Evolutionary conservation across 2,888 invertebrate genomes (phyloP).

Genomic region (Craniophora ligustri): DNA sequence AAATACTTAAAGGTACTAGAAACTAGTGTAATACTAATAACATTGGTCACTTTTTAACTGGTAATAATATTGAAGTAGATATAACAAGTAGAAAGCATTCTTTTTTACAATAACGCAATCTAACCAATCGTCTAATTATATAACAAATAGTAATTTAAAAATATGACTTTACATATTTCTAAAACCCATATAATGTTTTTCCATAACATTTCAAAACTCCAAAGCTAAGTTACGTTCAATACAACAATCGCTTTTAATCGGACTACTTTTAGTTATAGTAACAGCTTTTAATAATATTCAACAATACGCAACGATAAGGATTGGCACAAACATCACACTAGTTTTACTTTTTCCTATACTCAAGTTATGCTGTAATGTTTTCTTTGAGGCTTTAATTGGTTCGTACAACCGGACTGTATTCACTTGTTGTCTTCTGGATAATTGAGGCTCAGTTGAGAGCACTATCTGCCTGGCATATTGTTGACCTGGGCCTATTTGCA

Average conservation of each 20-base stretch:
- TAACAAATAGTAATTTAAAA: neutral
- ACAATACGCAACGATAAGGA: constrained; percentile 47
- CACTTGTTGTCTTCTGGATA: constrained; percentile 19
- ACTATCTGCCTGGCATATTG: too few species aligned
- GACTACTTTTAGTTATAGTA: constrained; percentile 45
- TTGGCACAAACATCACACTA: constrained; percentile 42
- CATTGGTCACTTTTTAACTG: too few species aligned
- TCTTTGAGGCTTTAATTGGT: constrained; percentile 14
- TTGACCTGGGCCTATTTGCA: too few species aligned
- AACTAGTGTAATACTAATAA: too few species aligned
- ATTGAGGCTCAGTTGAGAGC: too few species aligned
- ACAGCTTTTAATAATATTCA: constrained; percentile 53
- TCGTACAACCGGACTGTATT: constrained; percentile 23
- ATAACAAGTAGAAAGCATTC: too few species aligned
- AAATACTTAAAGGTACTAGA: too few species aligned
- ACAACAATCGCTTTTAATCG: constrained; percentile 45
- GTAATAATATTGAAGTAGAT: too few species aligned
- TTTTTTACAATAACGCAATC: too few species aligned
- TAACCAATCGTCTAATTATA: neutral
- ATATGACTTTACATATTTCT: constrained; percentile 1
- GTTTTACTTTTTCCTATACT: constrained; percentile 45
- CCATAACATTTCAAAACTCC: constrained; percentile 37
- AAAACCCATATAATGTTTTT: constrained; percentile 17
- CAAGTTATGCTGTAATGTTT: constrained; percentile 18
- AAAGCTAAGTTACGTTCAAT: constrained; percentile 43